These are phyloP conservation scores for Boloria euphrosyne DNA, from an alignment of 2,888 invertebrate species.

Conservation along the genomic window DNA sequence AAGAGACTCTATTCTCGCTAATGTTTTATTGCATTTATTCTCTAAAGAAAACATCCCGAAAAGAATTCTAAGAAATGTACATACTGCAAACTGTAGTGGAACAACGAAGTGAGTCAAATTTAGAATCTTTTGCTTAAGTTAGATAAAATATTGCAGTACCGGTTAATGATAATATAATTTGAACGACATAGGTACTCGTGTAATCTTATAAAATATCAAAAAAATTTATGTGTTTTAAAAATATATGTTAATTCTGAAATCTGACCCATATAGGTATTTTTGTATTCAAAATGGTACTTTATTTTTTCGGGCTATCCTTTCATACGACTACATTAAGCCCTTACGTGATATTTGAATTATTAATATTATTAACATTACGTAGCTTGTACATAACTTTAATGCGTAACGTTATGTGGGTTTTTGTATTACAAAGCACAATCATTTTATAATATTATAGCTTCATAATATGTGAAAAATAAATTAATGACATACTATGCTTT, in stretches of 20 bases:
- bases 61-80: neutral
- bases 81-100: too few relatives aligned
- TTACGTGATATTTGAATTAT: slow-evolving; percentile 6
- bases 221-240: too few relatives aligned
- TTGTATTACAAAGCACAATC: slow-evolving; percentile 2
- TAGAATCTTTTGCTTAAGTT: too few relatives aligned
- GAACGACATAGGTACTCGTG: too few relatives aligned
- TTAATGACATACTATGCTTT: neutral
- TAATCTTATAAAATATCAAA: too few relatives aligned
- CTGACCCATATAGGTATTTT: neutral
- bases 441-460: slow-evolving; percentile 1
- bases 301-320: slow-evolving; percentile 2
- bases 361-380: slow-evolving; percentile 8
- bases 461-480: slow-evolving; percentile 5
- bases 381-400: slow-evolving; percentile 2
- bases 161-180: too few relatives aligned
- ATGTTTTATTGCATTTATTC: neutral
- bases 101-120: too few relatives aligned
- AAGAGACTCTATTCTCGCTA: neutral
- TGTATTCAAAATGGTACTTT: neutral
- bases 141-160: too few relatives aligned
- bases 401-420: slow-evolving; percentile 2
- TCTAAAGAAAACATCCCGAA: neutral
- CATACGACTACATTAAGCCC: neutral
- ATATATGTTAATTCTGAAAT: too few relatives aligned